Conservation (phyloP, 2,797 vertebrate species). For the Craterocephalus amniculus region DNA sequence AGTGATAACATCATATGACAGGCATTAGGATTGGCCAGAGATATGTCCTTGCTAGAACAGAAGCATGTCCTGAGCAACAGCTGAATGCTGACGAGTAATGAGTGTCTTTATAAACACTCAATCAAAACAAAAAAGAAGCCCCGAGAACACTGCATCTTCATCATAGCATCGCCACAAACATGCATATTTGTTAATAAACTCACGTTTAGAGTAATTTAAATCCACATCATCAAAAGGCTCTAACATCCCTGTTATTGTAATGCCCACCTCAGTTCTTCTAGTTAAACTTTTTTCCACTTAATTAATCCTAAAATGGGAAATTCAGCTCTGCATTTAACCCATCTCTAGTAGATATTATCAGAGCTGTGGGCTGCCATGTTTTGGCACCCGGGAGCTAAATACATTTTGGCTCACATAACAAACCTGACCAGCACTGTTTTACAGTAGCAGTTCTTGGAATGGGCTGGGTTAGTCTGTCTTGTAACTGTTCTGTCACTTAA, state of each 20-base stretch:
- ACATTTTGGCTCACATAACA: background rate
- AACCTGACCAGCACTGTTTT: conserved; percentile 23
- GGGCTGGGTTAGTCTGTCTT: conserved; percentile 37
- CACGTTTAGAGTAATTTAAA: background rate
- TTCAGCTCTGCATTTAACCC: too few species aligned
- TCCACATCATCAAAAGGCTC: background rate
- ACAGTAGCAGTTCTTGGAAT: conserved; percentile 5
- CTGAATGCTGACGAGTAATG: conserved; percentile 40
- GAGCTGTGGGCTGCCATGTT: too few species aligned
- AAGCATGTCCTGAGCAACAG: background rate
- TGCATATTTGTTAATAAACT: background rate
- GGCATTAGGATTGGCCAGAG: conserved; percentile 42
- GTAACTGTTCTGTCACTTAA: conserved; percentile 29
- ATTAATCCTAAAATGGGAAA: too few species aligned
- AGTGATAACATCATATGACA: conserved; percentile 56
- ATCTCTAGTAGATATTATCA: too few species aligned
- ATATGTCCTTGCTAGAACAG: conserved; percentile 9
- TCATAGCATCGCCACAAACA: background rate
- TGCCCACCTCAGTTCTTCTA: too few species aligned
- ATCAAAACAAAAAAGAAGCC: background rate
- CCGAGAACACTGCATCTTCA: background rate
- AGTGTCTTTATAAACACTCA: conserved; percentile 6
- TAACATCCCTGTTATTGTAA: background rate
- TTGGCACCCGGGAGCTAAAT: too few species aligned
- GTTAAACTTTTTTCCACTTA: too few species aligned